Base-by-base conservation (phyloP, 2,797 vertebrate genomes). In the Crocodylus rhombifer region DNA sequence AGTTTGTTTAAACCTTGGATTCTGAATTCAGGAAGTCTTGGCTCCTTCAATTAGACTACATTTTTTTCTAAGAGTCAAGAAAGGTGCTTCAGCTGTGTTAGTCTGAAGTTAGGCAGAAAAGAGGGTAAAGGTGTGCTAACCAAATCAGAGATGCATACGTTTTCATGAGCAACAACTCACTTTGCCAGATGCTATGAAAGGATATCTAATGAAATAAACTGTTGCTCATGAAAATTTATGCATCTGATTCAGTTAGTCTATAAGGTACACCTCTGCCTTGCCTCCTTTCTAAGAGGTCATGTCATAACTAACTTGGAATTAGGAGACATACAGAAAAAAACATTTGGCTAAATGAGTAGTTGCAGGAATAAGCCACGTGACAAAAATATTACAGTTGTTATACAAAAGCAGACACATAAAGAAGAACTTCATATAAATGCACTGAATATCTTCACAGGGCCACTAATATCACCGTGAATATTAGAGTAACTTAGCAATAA, bases 291-390 rank as follows among this genome's bases (percentile, higher is more conserved):
- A 71, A 71, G 67, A 23, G 21, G 55, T 23, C 10, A 3, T 13
- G 65, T 8, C 0, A 0, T 57, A 71, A 62, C 0, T 4, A 65
- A 80, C 51, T 26, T 73, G 2, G 6, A 42, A 36, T 83, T 84
- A 71, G 21, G 6, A 69, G 51, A 16, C 86, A 42, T 60, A 82
- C 6, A 73, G n/a, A 4, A 80, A 77, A 82, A 62, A 65, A 3
- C 74, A 60, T 51, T 83, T 91, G 93, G 57, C 26, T 74, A 58
- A 55, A 69, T 82, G 73, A 80, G 26, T 14, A 87, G 9, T 74
- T 84, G 2, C 13, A 7, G 21, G 5, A 80, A 78, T 92, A 90
- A 91, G 92, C 86, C 78, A 92, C 58, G 15, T 84, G 90, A 89
- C 78, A 93, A 73, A 91, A 92, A 26, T 6, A 21, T 7, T 51